phyloP scores from a whole-genome alignment of 1,140 invertebrate genomes.

The Drosophila suzukii region DNA sequence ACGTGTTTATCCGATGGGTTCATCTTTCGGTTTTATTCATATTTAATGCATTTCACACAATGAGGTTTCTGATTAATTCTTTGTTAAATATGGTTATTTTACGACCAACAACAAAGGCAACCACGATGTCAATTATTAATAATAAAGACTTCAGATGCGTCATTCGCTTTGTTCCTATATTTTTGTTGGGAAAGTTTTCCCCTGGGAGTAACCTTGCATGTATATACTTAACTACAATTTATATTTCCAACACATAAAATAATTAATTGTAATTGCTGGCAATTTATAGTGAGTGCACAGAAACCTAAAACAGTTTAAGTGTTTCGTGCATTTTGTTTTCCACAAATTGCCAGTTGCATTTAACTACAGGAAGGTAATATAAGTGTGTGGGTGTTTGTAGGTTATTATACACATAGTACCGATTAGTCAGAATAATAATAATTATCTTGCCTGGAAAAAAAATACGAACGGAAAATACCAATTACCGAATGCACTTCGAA shows the following conservation, averaged over 20 bases:
- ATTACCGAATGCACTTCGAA: slow-evolving; percentile 15
- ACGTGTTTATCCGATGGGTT: not conserved
- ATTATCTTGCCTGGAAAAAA: slow-evolving; percentile 39
- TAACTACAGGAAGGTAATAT: not conserved
- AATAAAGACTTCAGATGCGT: slow-evolving; percentile 33
- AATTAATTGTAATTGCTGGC: slow-evolving; percentile 45
- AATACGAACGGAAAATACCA: slow-evolving; percentile 2
- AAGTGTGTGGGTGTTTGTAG: not conserved
- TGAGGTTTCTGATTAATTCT: slow-evolving; percentile 13
- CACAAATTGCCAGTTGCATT: slow-evolving; percentile 29
- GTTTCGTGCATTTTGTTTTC: slow-evolving; percentile 37
- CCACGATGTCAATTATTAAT: slow-evolving; percentile 14
- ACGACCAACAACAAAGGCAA: slow-evolving; percentile 25
- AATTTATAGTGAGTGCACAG: slow-evolving; percentile 13
- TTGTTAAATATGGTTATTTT: slow-evolving; percentile 25
- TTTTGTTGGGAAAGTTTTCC: slow-evolving; percentile 11
- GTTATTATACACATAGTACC: slow-evolving; percentile 9
- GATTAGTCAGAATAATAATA: slow-evolving; percentile 55
- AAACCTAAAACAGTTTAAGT: slow-evolving; percentile 18
- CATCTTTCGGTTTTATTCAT: not conserved
- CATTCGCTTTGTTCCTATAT: slow-evolving; percentile 14
- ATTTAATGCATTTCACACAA: not conserved
- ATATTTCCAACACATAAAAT: slow-evolving; percentile 22
- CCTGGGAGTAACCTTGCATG: slow-evolving; percentile 3
- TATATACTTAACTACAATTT: slow-evolving; percentile 4